These are phyloP conservation scores for Salmo trutta DNA, from an alignment of 2,797 vertebrate genomes.

Conservation along the genomic window DNA sequence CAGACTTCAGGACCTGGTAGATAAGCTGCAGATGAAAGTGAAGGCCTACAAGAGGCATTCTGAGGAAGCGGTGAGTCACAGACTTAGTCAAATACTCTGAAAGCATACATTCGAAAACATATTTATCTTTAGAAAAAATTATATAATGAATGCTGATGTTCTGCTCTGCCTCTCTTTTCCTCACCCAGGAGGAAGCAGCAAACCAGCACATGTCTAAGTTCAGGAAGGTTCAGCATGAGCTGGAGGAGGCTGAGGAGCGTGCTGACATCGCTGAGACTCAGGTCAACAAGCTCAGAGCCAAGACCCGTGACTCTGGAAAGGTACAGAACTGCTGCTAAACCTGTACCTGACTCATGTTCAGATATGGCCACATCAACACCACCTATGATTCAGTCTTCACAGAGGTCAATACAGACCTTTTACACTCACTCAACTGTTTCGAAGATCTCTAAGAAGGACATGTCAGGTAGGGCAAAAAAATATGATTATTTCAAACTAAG, in stretches of 20 bases:
- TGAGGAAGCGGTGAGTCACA: conserved; percentile 77
- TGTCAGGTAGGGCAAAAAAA: no score
- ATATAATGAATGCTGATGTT: background rate
- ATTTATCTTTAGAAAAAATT: no score
- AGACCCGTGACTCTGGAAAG: conserved; percentile 73
- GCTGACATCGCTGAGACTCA: conserved; percentile 79
- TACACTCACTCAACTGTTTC: no score
- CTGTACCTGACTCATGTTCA: background rate
- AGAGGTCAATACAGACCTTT: no score
- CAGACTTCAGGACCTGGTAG: conserved; percentile 78
- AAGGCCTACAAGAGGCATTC: conserved; percentile 76
- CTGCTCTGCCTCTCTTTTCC: conserved; percentile 7
- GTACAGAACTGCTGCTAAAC: background rate
- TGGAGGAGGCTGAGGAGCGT: conserved; percentile 76
- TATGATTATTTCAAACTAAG: no score
- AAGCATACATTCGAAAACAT: background rate
- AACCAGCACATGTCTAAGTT: conserved; percentile 75
- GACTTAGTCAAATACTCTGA: conserved; percentile 9
- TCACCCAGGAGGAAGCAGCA: conserved; percentile 74
- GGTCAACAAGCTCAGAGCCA: conserved; percentile 79
- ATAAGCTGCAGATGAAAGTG: conserved; percentile 55
- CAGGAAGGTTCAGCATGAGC: conserved; percentile 76
- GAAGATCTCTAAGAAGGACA: no score
- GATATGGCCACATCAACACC: background rate
- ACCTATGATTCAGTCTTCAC: no score